Evolutionary conservation across 2,113 vertebrate species (phyloP), one percentile per base, ranked within the genome.

Genomic region (Dicaeum eximium): DNA sequence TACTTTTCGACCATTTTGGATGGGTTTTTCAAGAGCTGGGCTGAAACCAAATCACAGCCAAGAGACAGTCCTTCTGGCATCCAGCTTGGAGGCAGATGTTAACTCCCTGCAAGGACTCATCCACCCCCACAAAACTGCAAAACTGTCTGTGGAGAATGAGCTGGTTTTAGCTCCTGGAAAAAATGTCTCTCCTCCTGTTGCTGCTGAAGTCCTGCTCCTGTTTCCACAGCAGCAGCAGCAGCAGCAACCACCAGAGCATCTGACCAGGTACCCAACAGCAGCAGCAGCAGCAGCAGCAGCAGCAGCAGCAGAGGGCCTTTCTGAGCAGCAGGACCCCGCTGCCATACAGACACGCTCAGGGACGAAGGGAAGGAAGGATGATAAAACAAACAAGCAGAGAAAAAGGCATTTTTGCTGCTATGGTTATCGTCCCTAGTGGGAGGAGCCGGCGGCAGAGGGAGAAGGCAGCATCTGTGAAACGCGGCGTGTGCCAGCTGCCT

Each of bases 171-270:
- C 90, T 88, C 50, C 60, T 83, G 88, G 71, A 93, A 88, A 96
- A 96, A 80, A 92, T 33, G 25, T 69, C 71, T 88, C 62, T 82
- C 80, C 86, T 72, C 64, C 67, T 87, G 89, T 75, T 94, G 93
- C 91, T 90, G 72, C 79, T 57, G 56, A 87, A 81, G 89, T 91
- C 90, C 81, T 50, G 50, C 15, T 90, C 84, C 81, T 87, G 87
- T 95, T 95, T 95, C 90, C 94, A 92, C 87, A 95, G 93, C 79
- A 95, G 91, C 72, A 94, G 91, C 94, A 9, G 0, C 77, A n/a
- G n/a, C 38, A 51, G n/a, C 2, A 17, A 75, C 66, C 82, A 11
- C 13, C 84, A 40, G 75, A 74, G 86, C 75, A 25, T 57, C 94
- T 82, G 84, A 53, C 31, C 87, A 91, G 93, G 93, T 93, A 30